Base-by-base conservation (phyloP, 2,888 invertebrate genomes). In the Drosophila pegasa region DNA sequence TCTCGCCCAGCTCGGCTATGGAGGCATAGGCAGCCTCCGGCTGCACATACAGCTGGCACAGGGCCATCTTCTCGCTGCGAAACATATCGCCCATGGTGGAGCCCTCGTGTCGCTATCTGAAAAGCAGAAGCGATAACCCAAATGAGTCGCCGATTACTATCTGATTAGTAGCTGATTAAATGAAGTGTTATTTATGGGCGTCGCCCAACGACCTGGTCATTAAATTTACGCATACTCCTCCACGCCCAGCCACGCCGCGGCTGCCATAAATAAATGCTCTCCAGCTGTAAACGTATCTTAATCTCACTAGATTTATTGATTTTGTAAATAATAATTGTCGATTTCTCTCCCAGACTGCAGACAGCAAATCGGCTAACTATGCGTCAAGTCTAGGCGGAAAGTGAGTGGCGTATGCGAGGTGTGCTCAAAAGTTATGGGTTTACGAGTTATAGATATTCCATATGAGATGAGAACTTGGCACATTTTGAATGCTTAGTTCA, bases 21-120 rank as follows among this genome's bases (percentile, higher is more conserved):
- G 97, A 97, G 81, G 96, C 95, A 93, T 98, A 99, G 0, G 98
- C 98, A 33, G 98, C 97, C 93, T 98, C 98, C 20, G 98, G 97
- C 92, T 98, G 98, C 87, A 98, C 96, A 93, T 98, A 98, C 93
- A 98, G 95, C 93, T 98, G 98, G 94, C 97, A 96, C 87, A 97
- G 93, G 68, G 95, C 95, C 97, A 98, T 98, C 93, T 97, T 95
- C 92, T 97, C 97, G 92, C 97, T 97, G 71, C 97, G 95, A 93
- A 97, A 97, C 94, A 97, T 94, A 85, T 96, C 94, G 93, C 96
- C 96, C 96, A 96, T 96, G 59, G 27, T 82, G 82, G n/a, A 51
- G 65, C 59, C 47, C 54, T 52, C 25, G 40, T 51, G 9, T 25
- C 33, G 41, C 73, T 78, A 78, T 73, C 78, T 78, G 50, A 10